Evolutionary conservation across 2,888 invertebrate genomes (phyloP).

Genomic region (Ennomos erosarius): DNA sequence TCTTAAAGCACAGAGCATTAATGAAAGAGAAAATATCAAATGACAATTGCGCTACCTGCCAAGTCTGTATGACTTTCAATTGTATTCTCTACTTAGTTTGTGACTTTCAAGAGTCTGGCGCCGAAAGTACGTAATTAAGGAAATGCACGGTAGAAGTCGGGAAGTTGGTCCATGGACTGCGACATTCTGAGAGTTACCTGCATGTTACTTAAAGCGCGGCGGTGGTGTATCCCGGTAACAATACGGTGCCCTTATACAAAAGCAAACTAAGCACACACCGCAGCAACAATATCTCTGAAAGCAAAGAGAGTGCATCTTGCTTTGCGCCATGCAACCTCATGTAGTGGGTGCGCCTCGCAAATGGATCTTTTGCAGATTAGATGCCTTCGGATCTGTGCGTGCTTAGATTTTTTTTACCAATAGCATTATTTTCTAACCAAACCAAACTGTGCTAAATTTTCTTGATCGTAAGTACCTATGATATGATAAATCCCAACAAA

Average conservation of each 20-base stretch:
- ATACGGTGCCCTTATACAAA: slow-evolving; percentile 34
- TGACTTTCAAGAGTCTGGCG: slow-evolving; percentile 37
- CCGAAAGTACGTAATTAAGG: slow-evolving; percentile 41
- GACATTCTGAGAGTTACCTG: slow-evolving; percentile 27
- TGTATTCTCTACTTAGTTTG: too few relatives aligned
- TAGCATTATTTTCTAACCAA: too few relatives aligned
- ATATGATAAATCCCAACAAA: too few relatives aligned
- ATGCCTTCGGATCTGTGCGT: slow-evolving; percentile 42
- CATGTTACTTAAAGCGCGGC: slow-evolving; percentile 19
- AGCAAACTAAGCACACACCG: slow-evolving; percentile 44
- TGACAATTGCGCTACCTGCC: slow-evolving; percentile 35
- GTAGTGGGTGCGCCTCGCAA: slow-evolving; percentile 48
- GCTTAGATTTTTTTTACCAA: too few relatives aligned
- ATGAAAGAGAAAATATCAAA: slow-evolving; percentile 39
- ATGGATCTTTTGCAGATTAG: slow-evolving; percentile 66
- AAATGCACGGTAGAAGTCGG: slow-evolving; percentile 37
- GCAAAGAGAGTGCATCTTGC: slow-evolving; percentile 63
- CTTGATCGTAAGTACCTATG: too few relatives aligned
- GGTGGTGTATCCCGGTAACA: slow-evolving; percentile 23
- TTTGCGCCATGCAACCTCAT: slow-evolving; percentile 45
- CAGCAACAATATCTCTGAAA: slow-evolving; percentile 65
- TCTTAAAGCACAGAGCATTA: slow-evolving; percentile 31
- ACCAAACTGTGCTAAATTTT: too few relatives aligned
- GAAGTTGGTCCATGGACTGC: slow-evolving; percentile 30
- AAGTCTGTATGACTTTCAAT: slow-evolving; percentile 40